These are phyloP conservation scores for Scrobipalpa costella DNA, from an alignment of 2,888 invertebrate genomes.

Conservation along the genomic window DNA sequence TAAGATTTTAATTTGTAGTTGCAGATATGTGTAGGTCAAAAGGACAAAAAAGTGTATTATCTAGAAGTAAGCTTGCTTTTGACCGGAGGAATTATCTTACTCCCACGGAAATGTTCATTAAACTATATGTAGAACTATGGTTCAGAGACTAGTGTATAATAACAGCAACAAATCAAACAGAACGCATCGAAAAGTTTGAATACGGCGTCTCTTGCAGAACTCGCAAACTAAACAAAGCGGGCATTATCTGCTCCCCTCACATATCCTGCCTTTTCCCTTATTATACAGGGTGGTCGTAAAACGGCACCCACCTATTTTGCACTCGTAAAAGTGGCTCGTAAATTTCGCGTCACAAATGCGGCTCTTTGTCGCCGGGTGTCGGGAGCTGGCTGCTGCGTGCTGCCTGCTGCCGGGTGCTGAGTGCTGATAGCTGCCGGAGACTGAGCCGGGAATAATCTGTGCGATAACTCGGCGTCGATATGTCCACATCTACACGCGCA, in stretches of 20 bases:
- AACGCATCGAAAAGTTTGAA: not conserved
- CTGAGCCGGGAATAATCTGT: constrained; percentile 45
- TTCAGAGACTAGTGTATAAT: too few relatives aligned
- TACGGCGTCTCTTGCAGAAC: constrained; percentile 20
- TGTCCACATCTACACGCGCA: constrained; percentile 40
- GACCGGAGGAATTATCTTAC: too few relatives aligned
- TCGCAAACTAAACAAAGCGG: constrained; percentile 23
- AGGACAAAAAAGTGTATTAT: too few relatives aligned
- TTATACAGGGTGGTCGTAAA: constrained; percentile 70
- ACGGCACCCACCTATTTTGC: constrained; percentile 73
- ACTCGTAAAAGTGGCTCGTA: constrained; percentile 76
- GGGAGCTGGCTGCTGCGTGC: constrained; percentile 35
- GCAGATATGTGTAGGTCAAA: too few relatives aligned
- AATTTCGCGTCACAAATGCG: constrained; percentile 73
- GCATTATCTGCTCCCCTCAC: constrained; percentile 35
- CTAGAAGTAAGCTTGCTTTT: too few relatives aligned
- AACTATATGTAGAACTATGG: too few relatives aligned
- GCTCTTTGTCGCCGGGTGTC: constrained; percentile 63
- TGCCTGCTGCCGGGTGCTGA: not conserved
- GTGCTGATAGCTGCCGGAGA: not conserved
- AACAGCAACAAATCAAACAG: not conserved
- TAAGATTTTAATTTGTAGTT: too few relatives aligned
- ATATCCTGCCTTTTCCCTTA: constrained; percentile 52
- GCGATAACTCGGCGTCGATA: constrained; percentile 53
- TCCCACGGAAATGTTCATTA: too few relatives aligned